Evolutionary conservation across 2,888 invertebrate genomes (phyloP), one percentile per base, ranked within the genome.

Genomic region (Mongoloraphidia duomilia): DNA sequence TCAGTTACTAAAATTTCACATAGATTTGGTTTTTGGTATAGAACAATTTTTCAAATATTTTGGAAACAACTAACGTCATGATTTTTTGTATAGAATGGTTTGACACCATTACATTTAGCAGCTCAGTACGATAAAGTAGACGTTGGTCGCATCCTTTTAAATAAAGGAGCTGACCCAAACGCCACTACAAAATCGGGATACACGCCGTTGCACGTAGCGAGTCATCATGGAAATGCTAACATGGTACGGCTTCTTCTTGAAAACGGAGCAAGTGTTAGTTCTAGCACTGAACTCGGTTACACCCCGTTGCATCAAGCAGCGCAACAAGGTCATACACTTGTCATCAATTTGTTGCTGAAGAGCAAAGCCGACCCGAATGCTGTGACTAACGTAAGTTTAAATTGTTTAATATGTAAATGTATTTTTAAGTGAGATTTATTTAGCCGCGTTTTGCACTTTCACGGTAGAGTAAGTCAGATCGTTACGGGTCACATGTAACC

Each of bases 291-390:
- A 9, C 79, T 84, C 50, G 89, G 89, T 43, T 94, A 94, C 67
- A 96, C 97, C 0, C 92, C 97, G 0, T 74, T 98, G 11, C 97
- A 98, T 72, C 96, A 97, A 65, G 97, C 97, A 1, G 94, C 97
- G 0, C 97, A 97, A 63, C 97, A 98, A 68, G 96, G 96, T 0
- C 97, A 98, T 68, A 91, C 94, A 1, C 79, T 93, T 59, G 90
- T 97, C 55, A 92, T 96, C 47, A 90, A 87, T 61, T 74, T 95
- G 46, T 75, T 98, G 39, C 73, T 98, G 56, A 93, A 95, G 63
- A 83, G 89, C 70, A 88, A 83, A 63, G 96, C 96, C 1, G 87
- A 92, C 64, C 97, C 98, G 4, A 92, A 97, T 68, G 91, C 91
- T 14, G 72, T 92, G 48, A 96, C 95, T 47, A 87, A 87, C 62